phyloP scores from a whole-genome alignment of 2,797 vertebrate genomes.

The Phalloptychus januarius region DNA sequence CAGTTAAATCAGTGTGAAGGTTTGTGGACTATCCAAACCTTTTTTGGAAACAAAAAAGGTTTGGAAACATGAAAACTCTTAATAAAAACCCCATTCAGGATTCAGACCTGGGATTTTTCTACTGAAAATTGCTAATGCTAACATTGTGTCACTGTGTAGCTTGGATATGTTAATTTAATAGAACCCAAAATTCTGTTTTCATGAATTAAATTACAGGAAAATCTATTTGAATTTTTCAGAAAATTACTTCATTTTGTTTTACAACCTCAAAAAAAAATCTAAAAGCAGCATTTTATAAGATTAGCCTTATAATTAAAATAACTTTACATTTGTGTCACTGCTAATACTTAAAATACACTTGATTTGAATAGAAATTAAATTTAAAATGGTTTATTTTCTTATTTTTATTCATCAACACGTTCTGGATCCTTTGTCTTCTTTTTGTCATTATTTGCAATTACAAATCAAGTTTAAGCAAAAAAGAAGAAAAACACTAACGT shows the following conservation, averaged over 20 bases:
- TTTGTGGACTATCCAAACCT: too few relatives aligned
- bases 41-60: too few relatives aligned
- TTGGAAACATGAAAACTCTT: background rate
- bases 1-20: background rate
- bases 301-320: background rate
- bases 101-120: background rate
- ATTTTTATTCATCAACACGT: background rate
- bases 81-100: background rate
- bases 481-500: background rate
- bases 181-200: too few relatives aligned
- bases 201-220: background rate
- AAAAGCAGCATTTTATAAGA: background rate
- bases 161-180: background rate
- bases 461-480: conserved; percentile 1
- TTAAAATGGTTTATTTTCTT: background rate
- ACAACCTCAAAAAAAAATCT: background rate
- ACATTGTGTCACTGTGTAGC: too few relatives aligned
- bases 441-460: background rate
- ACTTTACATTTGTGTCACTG: background rate
- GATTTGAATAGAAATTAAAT: background rate
- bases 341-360: background rate
- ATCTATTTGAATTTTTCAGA: background rate
- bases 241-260: background rate
- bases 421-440: background rate
- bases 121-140: background rate